phyloP scores from a whole-genome alignment of 2,797 vertebrate genomes.

The Iguana delicatissima region DNA sequence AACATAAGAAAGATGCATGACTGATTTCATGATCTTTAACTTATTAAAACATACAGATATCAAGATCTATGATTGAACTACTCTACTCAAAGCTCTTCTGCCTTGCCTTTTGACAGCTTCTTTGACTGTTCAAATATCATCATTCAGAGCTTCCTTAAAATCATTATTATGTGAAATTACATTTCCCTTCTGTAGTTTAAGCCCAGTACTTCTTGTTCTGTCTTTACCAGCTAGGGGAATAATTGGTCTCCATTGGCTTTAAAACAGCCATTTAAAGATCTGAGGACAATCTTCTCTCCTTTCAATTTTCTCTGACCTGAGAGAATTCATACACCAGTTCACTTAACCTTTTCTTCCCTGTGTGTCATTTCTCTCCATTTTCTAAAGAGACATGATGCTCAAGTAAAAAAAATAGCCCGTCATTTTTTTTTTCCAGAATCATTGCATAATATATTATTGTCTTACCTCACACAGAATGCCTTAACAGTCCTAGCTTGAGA shows the following conservation, averaged over 20 bases:
- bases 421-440: too few relatives aligned
- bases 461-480: not conserved
- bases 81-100: not conserved
- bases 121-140: constrained; percentile 4
- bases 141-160: constrained; percentile 12
- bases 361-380: constrained; percentile 1
- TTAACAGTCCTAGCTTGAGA: too few relatives aligned
- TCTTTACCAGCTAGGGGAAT: not conserved
- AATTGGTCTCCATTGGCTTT: constrained; percentile 29
- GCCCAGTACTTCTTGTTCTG: not conserved
- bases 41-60: not conserved
- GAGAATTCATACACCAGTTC: not conserved
- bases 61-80: accelerated
- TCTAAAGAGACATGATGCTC: not conserved
- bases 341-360: constrained; percentile 24
- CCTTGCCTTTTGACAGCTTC: not conserved
- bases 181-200: constrained; percentile 26
- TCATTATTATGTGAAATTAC: constrained; percentile 31
- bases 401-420: not conserved
- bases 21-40: not conserved
- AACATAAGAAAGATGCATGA: not conserved
- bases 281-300: not conserved
- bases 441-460: not conserved
- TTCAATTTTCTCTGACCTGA: constrained; percentile 12
- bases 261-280: constrained; percentile 20